Conservation (phyloP, 2,888 invertebrate genomes). For the Ischnus inquisitorius region DNA sequence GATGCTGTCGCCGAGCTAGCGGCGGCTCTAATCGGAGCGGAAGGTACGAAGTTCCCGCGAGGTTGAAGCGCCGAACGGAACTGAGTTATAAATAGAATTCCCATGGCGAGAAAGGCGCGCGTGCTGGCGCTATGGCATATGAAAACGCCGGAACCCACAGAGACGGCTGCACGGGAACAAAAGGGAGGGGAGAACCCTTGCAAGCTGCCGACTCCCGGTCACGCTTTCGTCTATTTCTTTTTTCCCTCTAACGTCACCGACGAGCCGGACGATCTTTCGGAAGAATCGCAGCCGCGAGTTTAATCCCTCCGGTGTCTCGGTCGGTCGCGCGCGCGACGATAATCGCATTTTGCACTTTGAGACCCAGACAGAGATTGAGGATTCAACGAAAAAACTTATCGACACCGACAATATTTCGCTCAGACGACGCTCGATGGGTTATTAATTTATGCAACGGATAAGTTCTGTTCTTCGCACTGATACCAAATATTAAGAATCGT, state of each 20-base stretch:
- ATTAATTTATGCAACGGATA: neutral
- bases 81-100: conserved; percentile 62
- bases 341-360: conserved; percentile 10
- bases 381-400: neutral
- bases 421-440: neutral
- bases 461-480: too few species aligned
- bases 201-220: neutral
- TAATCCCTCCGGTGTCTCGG: neutral
- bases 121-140: conserved; percentile 1
- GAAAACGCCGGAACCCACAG: conserved; percentile 2
- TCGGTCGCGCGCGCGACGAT: neutral
- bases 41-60: conserved; percentile 1
- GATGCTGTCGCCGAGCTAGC: neutral
- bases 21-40: neutral
- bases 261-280: too few species aligned
- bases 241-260: neutral
- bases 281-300: too few species aligned
- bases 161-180: conserved; percentile 27
- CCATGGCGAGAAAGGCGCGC: conserved; percentile 14
- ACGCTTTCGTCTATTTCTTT: neutral
- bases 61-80: conserved; percentile 52
- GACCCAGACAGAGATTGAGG: neutral
- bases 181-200: neutral
- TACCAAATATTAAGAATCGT: too few species aligned
- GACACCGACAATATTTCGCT: neutral